phyloP scores from a whole-genome alignment of 2,797 vertebrate species.

The Sitta carolinensis region DNA sequence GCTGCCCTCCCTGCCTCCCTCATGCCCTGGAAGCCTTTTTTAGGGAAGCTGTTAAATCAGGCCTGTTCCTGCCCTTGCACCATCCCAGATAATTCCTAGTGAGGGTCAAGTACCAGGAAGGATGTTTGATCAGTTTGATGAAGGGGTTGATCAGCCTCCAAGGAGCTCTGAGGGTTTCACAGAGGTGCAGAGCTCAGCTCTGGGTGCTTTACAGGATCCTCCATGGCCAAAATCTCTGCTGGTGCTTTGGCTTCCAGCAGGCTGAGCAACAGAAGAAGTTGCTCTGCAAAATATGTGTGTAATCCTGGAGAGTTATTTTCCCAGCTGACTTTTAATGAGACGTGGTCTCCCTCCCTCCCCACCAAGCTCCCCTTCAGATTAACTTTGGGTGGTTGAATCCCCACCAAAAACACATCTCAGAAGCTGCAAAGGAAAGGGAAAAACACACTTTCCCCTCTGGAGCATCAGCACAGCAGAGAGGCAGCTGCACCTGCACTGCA shows the following conservation, averaged over 20 bases:
- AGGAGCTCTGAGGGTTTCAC: not conserved
- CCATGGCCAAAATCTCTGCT: fast-evolving
- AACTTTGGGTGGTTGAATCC: not conserved
- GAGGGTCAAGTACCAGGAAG: not conserved
- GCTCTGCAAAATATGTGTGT: not conserved
- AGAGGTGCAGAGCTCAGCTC: not conserved
- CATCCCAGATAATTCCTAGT: not conserved
- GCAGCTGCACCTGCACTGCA: not conserved
- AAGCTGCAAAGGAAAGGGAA: not conserved
- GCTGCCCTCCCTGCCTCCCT: not conserved
- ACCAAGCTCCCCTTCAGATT: not conserved
- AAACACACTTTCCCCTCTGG: not conserved
- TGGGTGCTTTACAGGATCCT: not conserved
- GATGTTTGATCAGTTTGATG: too few relatives aligned
- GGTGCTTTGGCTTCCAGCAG: not conserved
- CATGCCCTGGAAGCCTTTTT: not conserved
- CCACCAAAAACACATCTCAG: not conserved
- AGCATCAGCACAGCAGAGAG: not conserved
- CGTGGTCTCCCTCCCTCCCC: not conserved
- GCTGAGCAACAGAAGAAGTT: not conserved
- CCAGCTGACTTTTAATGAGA: not conserved
- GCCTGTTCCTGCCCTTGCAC: not conserved
- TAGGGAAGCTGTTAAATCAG: not conserved
- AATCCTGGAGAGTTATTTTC: not conserved
- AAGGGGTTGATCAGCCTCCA: not conserved